Evolutionary conservation across 1,140 invertebrate genomes (phyloP).

Genomic region (Micrasema minimum): DNA sequence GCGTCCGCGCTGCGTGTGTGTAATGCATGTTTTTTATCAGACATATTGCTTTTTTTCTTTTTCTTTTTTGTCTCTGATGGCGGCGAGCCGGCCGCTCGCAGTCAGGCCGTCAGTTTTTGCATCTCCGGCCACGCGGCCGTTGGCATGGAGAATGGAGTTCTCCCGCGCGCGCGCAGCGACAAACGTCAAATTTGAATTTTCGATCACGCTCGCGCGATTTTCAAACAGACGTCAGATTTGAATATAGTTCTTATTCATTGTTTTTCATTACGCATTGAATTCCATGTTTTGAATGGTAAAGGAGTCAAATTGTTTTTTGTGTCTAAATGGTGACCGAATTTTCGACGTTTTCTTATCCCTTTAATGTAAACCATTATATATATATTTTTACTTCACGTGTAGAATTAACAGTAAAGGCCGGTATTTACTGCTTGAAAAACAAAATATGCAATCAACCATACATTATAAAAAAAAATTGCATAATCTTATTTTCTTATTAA

Average conservation of each 20-base stretch:
- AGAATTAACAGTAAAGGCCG: no score
- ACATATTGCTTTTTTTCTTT: constrained; percentile 26
- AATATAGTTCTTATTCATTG: no score
- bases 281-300: not conserved
- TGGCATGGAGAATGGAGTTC: constrained; percentile 24
- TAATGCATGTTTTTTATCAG: constrained; percentile 38
- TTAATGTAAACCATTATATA: no score
- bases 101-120: constrained; percentile 44
- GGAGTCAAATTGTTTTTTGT: no score
- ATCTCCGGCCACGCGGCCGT: constrained; percentile 42
- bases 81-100: not conserved
- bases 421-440: no score
- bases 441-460: no score
- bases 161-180: constrained; percentile 34
- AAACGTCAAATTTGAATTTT: constrained; percentile 41
- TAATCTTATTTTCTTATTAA: no score
- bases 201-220: constrained; percentile 9
- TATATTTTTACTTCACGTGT: no score
- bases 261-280: no score
- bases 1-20: constrained; percentile 33
- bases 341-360: no score
- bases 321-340: no score
- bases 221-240: constrained; percentile 6
- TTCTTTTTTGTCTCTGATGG: constrained; percentile 26
- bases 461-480: no score